Conservation (phyloP, 1,140 invertebrate genomes). For the Gyrodactylus bullatarudis region DNA sequence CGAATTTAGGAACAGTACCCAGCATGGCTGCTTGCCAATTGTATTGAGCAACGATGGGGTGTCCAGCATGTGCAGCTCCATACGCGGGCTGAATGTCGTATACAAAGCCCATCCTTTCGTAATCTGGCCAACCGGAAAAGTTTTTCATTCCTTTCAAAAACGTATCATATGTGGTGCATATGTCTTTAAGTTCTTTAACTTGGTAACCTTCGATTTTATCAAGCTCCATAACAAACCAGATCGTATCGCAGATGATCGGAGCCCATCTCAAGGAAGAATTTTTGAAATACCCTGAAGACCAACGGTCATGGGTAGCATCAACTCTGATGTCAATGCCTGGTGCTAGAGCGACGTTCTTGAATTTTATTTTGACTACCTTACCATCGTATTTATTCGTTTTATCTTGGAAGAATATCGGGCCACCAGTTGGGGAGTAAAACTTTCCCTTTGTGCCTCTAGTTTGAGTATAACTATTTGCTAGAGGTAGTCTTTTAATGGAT, state of each 20-base stretch:
- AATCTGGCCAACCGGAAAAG: not conserved
- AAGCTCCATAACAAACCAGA: not conserved
- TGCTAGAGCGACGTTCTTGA: not conserved
- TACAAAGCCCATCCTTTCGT: not conserved
- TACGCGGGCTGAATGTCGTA: not conserved
- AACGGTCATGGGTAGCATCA: not conserved
- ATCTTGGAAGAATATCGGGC: not conserved
- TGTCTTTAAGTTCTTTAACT: not conserved
- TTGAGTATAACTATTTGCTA: not conserved
- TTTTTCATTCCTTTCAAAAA: not conserved
- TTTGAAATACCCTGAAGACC: not conserved
- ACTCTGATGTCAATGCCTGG: not conserved
- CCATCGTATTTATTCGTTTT: not conserved
- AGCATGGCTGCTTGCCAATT: not conserved
- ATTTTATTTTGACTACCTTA: not conserved
- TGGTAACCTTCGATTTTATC: not conserved
- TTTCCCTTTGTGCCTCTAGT: not conserved
- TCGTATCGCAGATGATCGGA: not conserved
- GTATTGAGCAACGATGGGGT: not conserved
- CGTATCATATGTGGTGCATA: not conserved
- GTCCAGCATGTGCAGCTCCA: not conserved
- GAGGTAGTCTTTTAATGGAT: not conserved
- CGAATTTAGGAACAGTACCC: not conserved
- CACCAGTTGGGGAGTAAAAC: not conserved
- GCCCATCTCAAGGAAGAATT: not conserved